Percentiles rank a stretch among this genome's conserved stretches.
Evolutionary conservation across 2,888 invertebrate species (phyloP).

Genomic region (Seira ritae): DNA sequence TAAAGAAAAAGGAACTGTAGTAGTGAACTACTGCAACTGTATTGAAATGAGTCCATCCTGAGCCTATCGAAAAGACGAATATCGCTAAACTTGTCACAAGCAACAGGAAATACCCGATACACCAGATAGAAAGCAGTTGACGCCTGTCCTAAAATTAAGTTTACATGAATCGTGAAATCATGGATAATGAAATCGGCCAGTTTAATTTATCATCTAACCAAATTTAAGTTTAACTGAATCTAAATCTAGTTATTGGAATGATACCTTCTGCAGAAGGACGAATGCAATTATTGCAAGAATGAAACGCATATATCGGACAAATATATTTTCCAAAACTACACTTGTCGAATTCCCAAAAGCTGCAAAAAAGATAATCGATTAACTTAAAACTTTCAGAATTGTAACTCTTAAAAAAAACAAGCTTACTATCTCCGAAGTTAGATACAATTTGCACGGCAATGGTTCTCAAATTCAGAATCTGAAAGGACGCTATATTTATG

Average conservation of each 20-base stretch:
- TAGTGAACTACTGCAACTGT: slow-evolving; percentile 28
- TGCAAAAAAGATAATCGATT: not conserved
- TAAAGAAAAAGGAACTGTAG: slow-evolving; percentile 27
- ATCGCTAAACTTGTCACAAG: slow-evolving; percentile 26
- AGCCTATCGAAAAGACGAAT: slow-evolving; percentile 39
- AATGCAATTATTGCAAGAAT: slow-evolving; percentile 29
- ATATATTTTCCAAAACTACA: slow-evolving; percentile 36
- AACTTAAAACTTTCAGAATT: not conserved
- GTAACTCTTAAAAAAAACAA: no score
- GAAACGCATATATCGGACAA: slow-evolving; percentile 37
- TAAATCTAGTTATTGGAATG: no score
- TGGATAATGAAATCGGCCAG: no score
- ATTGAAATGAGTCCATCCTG: slow-evolving; percentile 44
- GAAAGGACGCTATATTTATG: no score
- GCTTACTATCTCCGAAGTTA: no score
- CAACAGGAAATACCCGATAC: slow-evolving; percentile 26
- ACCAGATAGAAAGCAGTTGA: slow-evolving; percentile 44
- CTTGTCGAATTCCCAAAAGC: not conserved
- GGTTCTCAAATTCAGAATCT: slow-evolving; percentile 5
- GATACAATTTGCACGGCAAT: no score
- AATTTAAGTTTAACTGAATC: slow-evolving; percentile 44
- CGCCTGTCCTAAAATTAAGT: no score
- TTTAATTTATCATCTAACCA: no score
- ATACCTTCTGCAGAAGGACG: slow-evolving; percentile 38
- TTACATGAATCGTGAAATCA: no score